Evolutionary conservation across 1,140 invertebrate genomes (phyloP).

Genomic region (Acyrthosiphon pisum): DNA sequence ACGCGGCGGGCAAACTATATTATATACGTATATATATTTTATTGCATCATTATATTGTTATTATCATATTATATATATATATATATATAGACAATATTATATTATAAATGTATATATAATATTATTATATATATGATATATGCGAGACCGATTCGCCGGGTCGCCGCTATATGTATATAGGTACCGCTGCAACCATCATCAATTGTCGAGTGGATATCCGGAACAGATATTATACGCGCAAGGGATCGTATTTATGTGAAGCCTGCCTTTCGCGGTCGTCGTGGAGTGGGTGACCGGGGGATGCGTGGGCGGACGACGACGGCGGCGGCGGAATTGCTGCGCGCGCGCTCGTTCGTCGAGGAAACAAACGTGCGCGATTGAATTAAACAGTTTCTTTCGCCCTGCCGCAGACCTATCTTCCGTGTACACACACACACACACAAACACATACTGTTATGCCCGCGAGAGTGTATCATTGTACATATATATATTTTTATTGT

Average conservation of each 20-base stretch:
- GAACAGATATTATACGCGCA: conserved; percentile 49
- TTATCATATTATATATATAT: neutral
- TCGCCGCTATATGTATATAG: neutral
- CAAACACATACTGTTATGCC: neutral
- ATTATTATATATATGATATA: neutral
- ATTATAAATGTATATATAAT: neutral
- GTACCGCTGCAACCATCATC: conserved; percentile 20
- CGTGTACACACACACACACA: neutral
- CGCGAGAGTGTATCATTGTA: neutral
- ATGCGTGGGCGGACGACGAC: no score
- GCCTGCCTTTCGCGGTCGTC: neutral
- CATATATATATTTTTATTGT: neutral
- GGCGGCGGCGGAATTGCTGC: neutral
- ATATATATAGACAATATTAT: conserved; percentile 13
- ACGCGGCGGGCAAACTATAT: neutral
- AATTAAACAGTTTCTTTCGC: conserved; percentile 56
- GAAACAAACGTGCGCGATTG: conserved; percentile 35
- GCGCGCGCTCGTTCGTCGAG: neutral
- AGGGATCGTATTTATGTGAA: conserved; percentile 30
- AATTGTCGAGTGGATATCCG: conserved; percentile 57
- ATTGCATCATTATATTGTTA: neutral
- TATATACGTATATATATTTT: neutral
- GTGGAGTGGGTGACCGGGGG: neutral
- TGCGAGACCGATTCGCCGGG: neutral
- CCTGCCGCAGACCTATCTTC: neutral